phyloP scores from a whole-genome alignment of 2,888 invertebrate species.

The Furcula furcula region DNA sequence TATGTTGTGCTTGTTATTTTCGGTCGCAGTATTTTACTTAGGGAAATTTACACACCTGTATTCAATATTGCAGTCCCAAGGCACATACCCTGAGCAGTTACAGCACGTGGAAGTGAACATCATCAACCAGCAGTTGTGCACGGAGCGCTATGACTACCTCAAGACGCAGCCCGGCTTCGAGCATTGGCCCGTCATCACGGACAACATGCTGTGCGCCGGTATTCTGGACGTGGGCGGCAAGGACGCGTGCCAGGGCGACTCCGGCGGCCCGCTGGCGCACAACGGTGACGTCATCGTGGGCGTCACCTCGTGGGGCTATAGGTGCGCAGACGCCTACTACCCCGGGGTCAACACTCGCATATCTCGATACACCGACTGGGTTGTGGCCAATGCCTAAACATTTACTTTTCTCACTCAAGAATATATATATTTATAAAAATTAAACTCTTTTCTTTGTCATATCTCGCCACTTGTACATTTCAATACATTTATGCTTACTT shows the following conservation, averaged over 20 bases:
- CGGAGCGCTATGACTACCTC: slow-evolving; percentile 41
- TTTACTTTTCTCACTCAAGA: too few relatives aligned
- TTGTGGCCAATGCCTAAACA: slow-evolving; percentile 37
- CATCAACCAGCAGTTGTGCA: slow-evolving; percentile 52
- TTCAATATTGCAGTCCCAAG: slow-evolving; percentile 31
- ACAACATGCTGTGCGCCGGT: slow-evolving; percentile 63
- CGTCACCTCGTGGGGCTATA: slow-evolving; percentile 41
- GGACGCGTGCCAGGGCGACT: slow-evolving; percentile 48
- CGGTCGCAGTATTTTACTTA: too few relatives aligned
- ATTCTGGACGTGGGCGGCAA: slow-evolving; percentile 46
- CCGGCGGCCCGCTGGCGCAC: slow-evolving; percentile 56
- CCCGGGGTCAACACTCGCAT: slow-evolving; percentile 48
- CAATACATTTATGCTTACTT: too few relatives aligned
- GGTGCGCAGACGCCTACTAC: slow-evolving; percentile 33
- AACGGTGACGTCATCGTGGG: slow-evolving; percentile 37
- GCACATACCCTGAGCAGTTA: slow-evolving; percentile 33
- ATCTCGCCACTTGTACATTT: too few relatives aligned
- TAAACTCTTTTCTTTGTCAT: too few relatives aligned
- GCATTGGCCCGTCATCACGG: slow-evolving; percentile 40
- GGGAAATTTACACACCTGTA: too few relatives aligned
- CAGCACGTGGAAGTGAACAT: slow-evolving; percentile 44
- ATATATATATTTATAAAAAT: too few relatives aligned
- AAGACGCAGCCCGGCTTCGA: slow-evolving; percentile 34
- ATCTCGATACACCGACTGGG: slow-evolving; percentile 39
- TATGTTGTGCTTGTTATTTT: too few relatives aligned